A percentile compares a stretch with the other conserved stretches of the same genome.
These are phyloP conservation scores for Macroglossus sobrinus DNA, from an alignment of 2,113 vertebrate species.

Conservation along the genomic window DNA sequence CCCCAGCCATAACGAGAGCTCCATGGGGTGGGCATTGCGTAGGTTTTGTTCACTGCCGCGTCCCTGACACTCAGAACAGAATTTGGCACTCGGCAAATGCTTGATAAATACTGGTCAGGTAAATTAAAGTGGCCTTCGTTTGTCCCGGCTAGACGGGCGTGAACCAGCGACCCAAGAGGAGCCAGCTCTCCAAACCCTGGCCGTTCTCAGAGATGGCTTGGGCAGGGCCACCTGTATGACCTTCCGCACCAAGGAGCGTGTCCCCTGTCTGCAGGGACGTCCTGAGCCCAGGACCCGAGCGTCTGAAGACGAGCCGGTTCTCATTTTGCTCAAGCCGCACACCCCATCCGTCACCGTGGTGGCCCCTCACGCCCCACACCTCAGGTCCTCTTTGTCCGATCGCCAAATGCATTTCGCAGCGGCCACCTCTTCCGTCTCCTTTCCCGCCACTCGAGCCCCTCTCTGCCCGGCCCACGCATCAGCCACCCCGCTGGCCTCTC, in stretches of 20 bases:
- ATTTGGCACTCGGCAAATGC: neutral
- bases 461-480: neutral
- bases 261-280: neutral
- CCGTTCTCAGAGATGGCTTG: neutral
- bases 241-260: neutral
- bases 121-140: neutral
- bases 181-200: neutral
- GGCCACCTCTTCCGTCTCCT: neutral
- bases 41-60: neutral
- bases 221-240: neutral
- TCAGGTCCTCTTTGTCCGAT: neutral
- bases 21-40: neutral
- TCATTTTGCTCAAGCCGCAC: neutral
- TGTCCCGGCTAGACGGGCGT: neutral
- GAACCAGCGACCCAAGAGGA: neutral
- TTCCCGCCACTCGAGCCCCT: neutral
- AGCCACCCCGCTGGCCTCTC: neutral
- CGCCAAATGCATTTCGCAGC: neutral
- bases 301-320: neutral
- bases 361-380: neutral
- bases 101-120: neutral
- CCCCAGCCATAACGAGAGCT: neutral
- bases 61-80: neutral
- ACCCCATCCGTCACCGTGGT: too few relatives aligned
- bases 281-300: neutral